phyloP scores from a whole-genome alignment of 2,797 vertebrate species.

The Pipistrellus kuhlii region DNA sequence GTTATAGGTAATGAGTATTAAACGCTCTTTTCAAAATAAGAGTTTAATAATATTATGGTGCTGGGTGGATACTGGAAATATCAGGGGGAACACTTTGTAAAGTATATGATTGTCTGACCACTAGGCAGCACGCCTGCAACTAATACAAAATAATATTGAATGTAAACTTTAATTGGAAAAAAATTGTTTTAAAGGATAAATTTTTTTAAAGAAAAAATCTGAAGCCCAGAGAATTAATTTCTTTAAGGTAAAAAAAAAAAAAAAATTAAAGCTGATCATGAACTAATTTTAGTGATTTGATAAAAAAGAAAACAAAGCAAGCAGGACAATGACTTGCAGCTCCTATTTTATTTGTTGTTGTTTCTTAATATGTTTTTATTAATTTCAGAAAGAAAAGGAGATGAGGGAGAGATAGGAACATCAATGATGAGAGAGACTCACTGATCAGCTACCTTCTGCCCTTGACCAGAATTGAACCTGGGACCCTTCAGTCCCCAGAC shows the following conservation, averaged over 20 bases:
- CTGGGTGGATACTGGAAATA: neutral
- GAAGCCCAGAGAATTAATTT: neutral
- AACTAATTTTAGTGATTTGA: neutral
- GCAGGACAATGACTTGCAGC: neutral
- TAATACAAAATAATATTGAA: neutral
- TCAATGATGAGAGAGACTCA: too few species aligned
- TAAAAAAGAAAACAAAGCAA: constrained; percentile 31
- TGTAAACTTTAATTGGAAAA: neutral
- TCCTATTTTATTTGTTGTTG: too few species aligned
- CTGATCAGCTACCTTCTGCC: too few species aligned
- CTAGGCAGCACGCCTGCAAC: neutral
- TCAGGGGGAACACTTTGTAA: neutral
- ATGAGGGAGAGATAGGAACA: too few species aligned
- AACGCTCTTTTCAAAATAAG: constrained; percentile 43
- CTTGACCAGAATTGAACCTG: too few species aligned
- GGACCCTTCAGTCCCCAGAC: too few species aligned
- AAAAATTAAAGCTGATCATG: constrained; percentile 15
- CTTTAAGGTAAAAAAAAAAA: neutral
- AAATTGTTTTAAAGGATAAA: neutral
- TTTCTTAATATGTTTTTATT: too few species aligned
- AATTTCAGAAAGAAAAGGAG: too few species aligned
- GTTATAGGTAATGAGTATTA: neutral
- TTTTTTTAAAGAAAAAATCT: neutral
- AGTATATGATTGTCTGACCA: neutral
- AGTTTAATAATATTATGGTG: neutral